phyloP scores from a whole-genome alignment of 2,113 vertebrate genomes.

The Excalfactoria chinensis region DNA sequence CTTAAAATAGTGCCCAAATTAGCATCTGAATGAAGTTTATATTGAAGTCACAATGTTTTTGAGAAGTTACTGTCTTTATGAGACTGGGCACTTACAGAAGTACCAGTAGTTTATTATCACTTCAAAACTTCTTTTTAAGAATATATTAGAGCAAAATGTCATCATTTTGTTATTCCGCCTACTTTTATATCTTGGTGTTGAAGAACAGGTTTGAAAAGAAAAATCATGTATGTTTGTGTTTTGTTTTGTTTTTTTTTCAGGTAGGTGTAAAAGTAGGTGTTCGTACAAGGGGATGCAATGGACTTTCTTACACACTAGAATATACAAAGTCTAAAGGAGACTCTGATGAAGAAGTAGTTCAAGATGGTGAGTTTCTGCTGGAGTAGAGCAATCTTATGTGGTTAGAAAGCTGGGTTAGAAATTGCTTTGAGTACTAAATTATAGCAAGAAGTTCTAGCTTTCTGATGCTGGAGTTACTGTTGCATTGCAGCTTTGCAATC shows the following conservation, averaged over 20 bases:
- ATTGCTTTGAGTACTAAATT: neutral
- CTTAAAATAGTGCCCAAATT: neutral
- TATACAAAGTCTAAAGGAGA: conserved; percentile 91
- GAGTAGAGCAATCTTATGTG: neutral
- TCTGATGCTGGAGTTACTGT: neutral
- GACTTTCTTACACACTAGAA: conserved; percentile 94
- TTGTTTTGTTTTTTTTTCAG: conserved; percentile 69
- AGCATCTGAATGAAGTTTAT: neutral
- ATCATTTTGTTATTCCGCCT: neutral
- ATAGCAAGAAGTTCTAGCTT: neutral
- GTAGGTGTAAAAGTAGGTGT: conserved; percentile 95
- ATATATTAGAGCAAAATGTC: neutral
- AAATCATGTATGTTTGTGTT: neutral
- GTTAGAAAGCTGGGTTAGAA: neutral
- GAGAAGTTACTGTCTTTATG: neutral
- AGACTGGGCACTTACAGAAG: neutral
- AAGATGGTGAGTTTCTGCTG: conserved; percentile 86
- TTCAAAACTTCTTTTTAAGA: neutral
- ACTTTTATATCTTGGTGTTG: neutral
- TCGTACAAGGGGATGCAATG: conserved; percentile 96
- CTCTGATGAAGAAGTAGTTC: conserved; percentile 94
- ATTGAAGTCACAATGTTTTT: neutral
- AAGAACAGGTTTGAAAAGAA: neutral
- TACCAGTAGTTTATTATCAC: neutral
- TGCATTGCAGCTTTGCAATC: neutral